Base-by-base conservation (phyloP, 2,888 invertebrate species). In the Drosophila limbata region DNA sequence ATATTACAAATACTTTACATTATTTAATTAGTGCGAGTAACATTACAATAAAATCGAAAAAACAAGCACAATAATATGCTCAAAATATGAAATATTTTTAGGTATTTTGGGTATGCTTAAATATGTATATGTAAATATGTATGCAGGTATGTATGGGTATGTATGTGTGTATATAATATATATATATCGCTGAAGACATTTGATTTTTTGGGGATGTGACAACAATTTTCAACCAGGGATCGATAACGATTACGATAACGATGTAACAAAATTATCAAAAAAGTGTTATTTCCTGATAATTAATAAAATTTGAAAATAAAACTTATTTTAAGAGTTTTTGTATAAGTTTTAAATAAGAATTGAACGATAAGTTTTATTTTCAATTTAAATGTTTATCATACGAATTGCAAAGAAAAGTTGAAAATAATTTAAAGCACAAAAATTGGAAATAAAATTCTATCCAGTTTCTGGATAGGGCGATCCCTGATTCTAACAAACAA, bases 11-110 rank as follows among this genome's bases (percentile, higher is more conserved):
- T 77, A 79, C 70, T 73, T 79, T 73, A 79, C 80, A 77, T 70
- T 80, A 76, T 65, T 81, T 78, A 85, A 88, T 86, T 70, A 85
- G 89, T 85, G 87, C 87, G 87, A 83, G 81, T 80, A 88, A 83
- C 86, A 83, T 77, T 84, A 84, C 77, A 86, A 73, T 74, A 84
- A 81, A 86, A 86, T 84, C 83, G 84, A 86, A 74, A 72, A 73
- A 75, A 79, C 75, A 82, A 77, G 83, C 83, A 77, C 67, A 79
- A 78, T 62, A 73, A 82, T 62, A 73, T 85, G 80, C 79, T 79
- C 48, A 66, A 69, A 78, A 76, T 76, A 83, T 85, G 66, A 71
- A 77, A 50, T 69, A 62, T 52, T 56, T 40, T 50, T 56, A 40
- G 47, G 61, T 56, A 52, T 35, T 52, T 56, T 72, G 60, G 69